These are phyloP conservation scores for Plodia interpunctella DNA, from an alignment of 1,140 invertebrate species.

Conservation along the genomic window DNA sequence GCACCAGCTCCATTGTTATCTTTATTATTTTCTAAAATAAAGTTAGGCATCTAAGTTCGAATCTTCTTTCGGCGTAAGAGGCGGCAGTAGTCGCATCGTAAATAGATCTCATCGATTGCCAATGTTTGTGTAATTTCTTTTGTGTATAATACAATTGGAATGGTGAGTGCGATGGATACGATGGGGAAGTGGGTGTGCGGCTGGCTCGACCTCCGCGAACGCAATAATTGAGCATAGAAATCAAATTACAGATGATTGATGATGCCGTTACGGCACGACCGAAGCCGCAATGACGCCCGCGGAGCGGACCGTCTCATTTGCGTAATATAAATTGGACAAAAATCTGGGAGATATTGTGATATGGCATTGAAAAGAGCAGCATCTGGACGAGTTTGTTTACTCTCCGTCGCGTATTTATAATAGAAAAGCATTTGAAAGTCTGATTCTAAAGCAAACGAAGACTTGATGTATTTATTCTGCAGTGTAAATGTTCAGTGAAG, in stretches of 20 bases:
- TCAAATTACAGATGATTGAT: slow-evolving; percentile 76
- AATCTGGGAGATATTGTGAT: not conserved
- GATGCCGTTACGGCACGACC: slow-evolving; percentile 71
- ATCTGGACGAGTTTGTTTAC: not conserved
- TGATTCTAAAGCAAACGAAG: too few relatives aligned
- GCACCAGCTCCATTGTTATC: slow-evolving; percentile 11
- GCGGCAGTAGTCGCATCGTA: slow-evolving; percentile 2
- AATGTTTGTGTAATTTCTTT: slow-evolving; percentile 22
- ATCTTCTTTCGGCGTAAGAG: not conserved
- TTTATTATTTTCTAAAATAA: slow-evolving; percentile 13
- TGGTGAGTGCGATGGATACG: slow-evolving; percentile 28
- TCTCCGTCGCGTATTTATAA: too few relatives aligned
- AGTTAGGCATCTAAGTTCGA: not conserved
- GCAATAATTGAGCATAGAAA: slow-evolving; percentile 77
- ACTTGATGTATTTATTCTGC: too few relatives aligned
- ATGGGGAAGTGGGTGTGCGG: slow-evolving; percentile 53
- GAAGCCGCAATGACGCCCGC: slow-evolving; percentile 63
- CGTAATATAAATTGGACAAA: slow-evolving; percentile 65
- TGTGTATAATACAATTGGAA: slow-evolving; percentile 35
- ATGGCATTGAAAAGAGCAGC: not conserved
- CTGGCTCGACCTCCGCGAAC: slow-evolving; percentile 64
- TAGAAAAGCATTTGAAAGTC: too few relatives aligned
- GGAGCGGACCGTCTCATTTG: slow-evolving; percentile 64
- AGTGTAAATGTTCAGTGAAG: too few relatives aligned
- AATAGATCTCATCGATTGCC: slow-evolving; percentile 13